Conservation (phyloP, 53 echinoderm and acorn worm species). For the Mesocentrotus franciscanus region DNA sequence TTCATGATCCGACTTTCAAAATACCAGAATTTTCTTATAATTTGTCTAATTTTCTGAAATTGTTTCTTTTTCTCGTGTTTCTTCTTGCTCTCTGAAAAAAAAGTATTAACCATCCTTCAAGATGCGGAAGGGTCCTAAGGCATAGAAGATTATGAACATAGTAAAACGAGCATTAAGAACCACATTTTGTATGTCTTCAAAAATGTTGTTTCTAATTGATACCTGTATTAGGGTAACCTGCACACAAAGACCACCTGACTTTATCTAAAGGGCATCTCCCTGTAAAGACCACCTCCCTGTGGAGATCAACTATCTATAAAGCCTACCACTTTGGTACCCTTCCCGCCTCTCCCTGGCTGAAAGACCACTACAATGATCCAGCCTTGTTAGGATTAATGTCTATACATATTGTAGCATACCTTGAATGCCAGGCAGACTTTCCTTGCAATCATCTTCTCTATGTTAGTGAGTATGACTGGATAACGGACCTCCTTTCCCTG, state of each 20-base stretch:
- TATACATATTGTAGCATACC: conserved; percentile 57
- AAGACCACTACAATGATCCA: too few relatives aligned
- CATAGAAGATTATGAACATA: neutral
- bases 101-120: neutral
- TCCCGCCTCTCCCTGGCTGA: too few relatives aligned
- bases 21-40: neutral
- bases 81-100: neutral
- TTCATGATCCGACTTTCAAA: too few relatives aligned
- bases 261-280: too few relatives aligned
- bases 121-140: neutral
- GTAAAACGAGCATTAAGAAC: neutral
- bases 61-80: neutral
- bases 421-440: conserved; percentile 97
- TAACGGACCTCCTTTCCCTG: conserved; percentile 98
- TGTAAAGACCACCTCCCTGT: neutral
- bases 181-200: neutral
- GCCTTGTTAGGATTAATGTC: too few relatives aligned
- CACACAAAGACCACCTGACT: neutral
- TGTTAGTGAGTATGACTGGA: conserved; percentile 95
- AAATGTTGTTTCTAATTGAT: neutral
- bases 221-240: neutral
- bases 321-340: too few relatives aligned
- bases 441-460: conserved; percentile 96
- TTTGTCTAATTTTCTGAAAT: neutral
- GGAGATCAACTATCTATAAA: too few relatives aligned